Evolutionary conservation across 30 jellyfish, hydroid and myxozoan species (phyloP).

Genomic region (Aurelia aurita complex sp. Pacific): DNA sequence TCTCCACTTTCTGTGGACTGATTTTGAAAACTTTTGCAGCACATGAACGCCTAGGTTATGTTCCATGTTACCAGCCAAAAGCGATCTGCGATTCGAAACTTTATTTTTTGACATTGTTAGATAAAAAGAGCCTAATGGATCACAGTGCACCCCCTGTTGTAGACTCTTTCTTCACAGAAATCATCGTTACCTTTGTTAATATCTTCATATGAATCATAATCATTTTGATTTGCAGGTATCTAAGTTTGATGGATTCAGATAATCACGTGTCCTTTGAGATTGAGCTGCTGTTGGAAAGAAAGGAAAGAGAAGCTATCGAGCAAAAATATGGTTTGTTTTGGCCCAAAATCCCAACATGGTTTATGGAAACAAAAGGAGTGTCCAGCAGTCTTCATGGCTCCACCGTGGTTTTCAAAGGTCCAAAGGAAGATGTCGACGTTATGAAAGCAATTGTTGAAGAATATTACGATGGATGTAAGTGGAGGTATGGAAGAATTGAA

Average conservation of each 20-base stretch:
- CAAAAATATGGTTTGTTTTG: constrained; percentile 28
- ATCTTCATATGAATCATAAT: not conserved
- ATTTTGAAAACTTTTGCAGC: no score
- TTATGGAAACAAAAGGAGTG: not conserved
- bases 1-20: no score
- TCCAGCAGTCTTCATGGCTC: not conserved
- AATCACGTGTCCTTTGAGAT: constrained; percentile 20
- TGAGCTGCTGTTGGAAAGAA: constrained; percentile 19
- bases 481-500: constrained; percentile 54
- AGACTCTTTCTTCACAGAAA: not conserved
- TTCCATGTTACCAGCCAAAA: no score
- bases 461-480: constrained; percentile 53
- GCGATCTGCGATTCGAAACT: no score
- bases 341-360: constrained; percentile 52
- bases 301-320: constrained; percentile 6
- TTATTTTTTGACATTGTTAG: no score
- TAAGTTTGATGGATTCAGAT: constrained; percentile 18
- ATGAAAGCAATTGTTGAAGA: constrained; percentile 48
- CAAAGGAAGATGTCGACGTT: constrained; percentile 41
- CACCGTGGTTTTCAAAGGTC: constrained; percentile 30
- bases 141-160: not conserved
- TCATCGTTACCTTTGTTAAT: not conserved
- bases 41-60: no score
- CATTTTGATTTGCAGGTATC: constrained; percentile 11
- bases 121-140: no score